Conservation (phyloP, 2,797 vertebrate genomes). For the Scarus forsteni region DNA sequence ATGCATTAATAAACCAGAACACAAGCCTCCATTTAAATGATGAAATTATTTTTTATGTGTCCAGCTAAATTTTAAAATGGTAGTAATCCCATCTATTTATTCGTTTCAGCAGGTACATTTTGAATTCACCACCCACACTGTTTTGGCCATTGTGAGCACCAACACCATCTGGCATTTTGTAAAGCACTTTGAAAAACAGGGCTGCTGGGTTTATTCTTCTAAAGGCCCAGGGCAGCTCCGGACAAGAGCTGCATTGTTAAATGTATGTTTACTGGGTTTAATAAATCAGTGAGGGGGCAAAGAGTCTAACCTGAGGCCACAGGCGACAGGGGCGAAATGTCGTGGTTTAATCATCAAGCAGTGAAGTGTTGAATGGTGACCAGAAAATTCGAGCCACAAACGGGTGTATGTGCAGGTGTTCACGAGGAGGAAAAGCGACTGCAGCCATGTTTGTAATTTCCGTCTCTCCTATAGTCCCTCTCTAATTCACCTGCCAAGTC, state of each 20-base stretch:
- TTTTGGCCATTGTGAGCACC: conserved; percentile 47
- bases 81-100: conserved; percentile 18
- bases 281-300: conserved; percentile 56
- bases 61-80: conserved; percentile 27
- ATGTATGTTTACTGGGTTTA: conserved; percentile 68
- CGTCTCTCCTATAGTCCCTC: conserved; percentile 4
- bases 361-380: conserved; percentile 35
- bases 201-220: conserved; percentile 40
- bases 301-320: conserved; percentile 54
- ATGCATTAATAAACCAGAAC: conserved; percentile 18
- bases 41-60: conserved; percentile 26
- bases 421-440: background rate
- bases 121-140: conserved; percentile 54
- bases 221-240: conserved; percentile 63
- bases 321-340: conserved; percentile 51
- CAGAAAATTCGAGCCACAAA: conserved; percentile 20
- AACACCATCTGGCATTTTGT: conserved; percentile 71
- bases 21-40: background rate
- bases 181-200: conserved; percentile 63
- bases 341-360: conserved; percentile 57
- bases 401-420: conserved; percentile 2
- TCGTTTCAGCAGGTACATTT: conserved; percentile 55
- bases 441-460: conserved; percentile 32
- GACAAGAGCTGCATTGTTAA: conserved; percentile 52
- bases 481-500: conserved; percentile 41